Conservation (phyloP, 2,888 invertebrate species). For the Lithophane semibrunnea region DNA sequence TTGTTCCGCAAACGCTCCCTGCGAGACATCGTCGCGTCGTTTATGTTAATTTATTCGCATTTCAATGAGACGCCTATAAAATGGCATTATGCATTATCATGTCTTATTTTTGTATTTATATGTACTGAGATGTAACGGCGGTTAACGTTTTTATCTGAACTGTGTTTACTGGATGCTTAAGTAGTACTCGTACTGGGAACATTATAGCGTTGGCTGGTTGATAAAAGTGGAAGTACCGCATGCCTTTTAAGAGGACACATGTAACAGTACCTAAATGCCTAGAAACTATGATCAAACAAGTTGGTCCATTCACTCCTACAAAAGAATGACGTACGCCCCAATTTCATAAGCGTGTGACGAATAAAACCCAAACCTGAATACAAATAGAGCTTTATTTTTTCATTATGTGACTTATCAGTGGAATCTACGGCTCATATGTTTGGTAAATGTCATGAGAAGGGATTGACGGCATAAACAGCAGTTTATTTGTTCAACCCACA, state of each 20-base stretch:
- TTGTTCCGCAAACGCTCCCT: conserved; percentile 76
- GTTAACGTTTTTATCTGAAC: conserved; percentile 67
- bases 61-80: conserved; percentile 84
- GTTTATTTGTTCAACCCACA: conserved; percentile 64
- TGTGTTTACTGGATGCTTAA: conserved; percentile 35
- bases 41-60: conserved; percentile 88
- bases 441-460: conserved; percentile 42
- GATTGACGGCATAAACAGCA: conserved; percentile 61
- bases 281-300: conserved; percentile 13
- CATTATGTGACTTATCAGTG: conserved; percentile 54
- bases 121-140: conserved; percentile 68
- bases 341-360: conserved; percentile 57
- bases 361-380: conserved; percentile 64
- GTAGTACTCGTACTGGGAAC: conserved; percentile 19
- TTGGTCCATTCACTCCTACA: conserved; percentile 24
- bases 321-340: conserved; percentile 34
- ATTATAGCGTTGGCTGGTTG: conserved; percentile 15
- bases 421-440: conserved; percentile 56
- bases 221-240: conserved; percentile 30
- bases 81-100: conserved; percentile 82
- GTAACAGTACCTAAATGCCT: conserved; percentile 15
- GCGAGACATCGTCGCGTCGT: conserved; percentile 76
- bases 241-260: conserved; percentile 21
- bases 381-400: conserved; percentile 65
- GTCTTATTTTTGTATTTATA: conserved; percentile 79